These are phyloP conservation scores for Murina feae DNA, from an alignment of 2,113 vertebrate genomes.

Conservation along the genomic window DNA sequence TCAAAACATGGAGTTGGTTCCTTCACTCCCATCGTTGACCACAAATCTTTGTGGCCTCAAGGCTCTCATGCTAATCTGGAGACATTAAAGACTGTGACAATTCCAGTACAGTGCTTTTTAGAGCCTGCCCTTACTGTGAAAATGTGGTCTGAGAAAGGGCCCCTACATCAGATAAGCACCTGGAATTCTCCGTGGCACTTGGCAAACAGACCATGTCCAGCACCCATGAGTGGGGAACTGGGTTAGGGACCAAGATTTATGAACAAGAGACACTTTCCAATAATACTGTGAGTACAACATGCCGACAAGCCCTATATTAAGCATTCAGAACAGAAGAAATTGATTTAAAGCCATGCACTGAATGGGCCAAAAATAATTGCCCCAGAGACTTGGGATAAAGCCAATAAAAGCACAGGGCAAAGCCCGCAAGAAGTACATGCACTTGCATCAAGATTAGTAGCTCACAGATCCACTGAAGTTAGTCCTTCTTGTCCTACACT, in stretches of 20 bases:
- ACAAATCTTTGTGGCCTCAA: neutral
- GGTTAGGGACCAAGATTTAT: neutral
- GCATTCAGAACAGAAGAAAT: neutral
- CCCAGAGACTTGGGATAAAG: slow-evolving; percentile 16
- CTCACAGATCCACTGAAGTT: neutral
- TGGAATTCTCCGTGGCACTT: fast-evolving
- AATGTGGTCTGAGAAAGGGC: neutral
- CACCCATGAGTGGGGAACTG: neutral
- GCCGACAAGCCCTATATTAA: neutral
- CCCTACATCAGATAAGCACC: neutral
- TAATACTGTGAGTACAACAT: neutral
- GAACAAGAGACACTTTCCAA: neutral
- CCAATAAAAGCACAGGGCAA: neutral
- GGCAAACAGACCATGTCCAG: no score
- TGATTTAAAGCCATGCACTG: slow-evolving; percentile 40
- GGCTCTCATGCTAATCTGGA: neutral
- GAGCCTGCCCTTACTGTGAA: neutral
- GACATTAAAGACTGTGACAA: neutral
- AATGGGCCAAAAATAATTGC: slow-evolving; percentile 59
- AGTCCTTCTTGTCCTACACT: neutral
- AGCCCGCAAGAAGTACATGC: neutral
- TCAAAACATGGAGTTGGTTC: fast-evolving
- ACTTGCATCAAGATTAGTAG: neutral
- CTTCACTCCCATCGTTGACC: fast-evolving
- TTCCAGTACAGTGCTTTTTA: neutral